phyloP scores from a whole-genome alignment of 2,888 invertebrate species.

The Coelinius sp. region DNA sequence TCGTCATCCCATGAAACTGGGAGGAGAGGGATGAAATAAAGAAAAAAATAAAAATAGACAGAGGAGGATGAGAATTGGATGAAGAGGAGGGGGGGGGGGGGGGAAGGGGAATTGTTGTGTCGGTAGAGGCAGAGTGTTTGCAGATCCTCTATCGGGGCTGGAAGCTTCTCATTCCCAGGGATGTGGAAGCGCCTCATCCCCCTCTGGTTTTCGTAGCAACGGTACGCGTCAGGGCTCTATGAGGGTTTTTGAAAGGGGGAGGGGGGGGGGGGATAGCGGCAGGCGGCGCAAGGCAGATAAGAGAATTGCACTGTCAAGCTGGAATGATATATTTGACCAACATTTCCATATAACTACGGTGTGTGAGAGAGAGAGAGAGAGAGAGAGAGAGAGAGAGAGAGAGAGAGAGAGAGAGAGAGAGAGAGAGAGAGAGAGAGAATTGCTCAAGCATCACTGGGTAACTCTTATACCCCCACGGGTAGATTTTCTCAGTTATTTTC shows the following conservation, averaged over 20 bases:
- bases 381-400: too few relatives aligned
- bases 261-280: slow-evolving; percentile 55
- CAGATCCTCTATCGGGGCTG: slow-evolving; percentile 51
- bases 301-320: slow-evolving; percentile 92
- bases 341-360: slow-evolving; percentile 80
- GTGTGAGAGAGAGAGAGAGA: too few relatives aligned
- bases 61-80: slow-evolving; percentile 50
- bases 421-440: too few relatives aligned
- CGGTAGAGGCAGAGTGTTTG: slow-evolving; percentile 59
- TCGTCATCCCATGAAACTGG: slow-evolving; percentile 65
- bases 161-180: background rate
- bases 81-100: slow-evolving; percentile 54
- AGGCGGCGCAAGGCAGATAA: slow-evolving; percentile 80
- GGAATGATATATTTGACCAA: slow-evolving; percentile 92
- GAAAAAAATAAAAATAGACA: slow-evolving; percentile 44
- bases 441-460: slow-evolving; percentile 44
- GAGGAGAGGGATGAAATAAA: slow-evolving; percentile 40
- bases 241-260: slow-evolving; percentile 58
- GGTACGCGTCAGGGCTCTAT: slow-evolving; percentile 49
- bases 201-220: slow-evolving; percentile 46
- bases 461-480: slow-evolving; percentile 49
- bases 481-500: slow-evolving; percentile 45
- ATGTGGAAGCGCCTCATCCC: slow-evolving; percentile 49
- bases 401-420: too few relatives aligned
- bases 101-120: slow-evolving; percentile 40